Evolutionary conservation across 1,140 invertebrate species (phyloP).

Genomic region (Goniozus legneri): DNA sequence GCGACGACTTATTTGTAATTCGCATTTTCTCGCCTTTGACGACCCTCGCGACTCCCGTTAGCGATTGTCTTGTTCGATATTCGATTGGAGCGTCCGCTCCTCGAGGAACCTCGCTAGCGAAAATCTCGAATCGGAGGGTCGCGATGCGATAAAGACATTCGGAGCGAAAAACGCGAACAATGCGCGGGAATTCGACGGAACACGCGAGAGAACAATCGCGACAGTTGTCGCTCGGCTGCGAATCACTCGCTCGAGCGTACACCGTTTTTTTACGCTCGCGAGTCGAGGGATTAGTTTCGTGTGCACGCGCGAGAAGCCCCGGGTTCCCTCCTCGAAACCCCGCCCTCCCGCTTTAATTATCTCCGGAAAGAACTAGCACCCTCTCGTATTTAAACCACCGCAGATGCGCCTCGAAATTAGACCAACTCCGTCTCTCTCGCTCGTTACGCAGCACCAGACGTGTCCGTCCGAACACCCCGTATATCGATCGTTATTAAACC

Average conservation of each 20-base stretch:
- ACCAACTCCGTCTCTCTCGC: constrained; percentile 26
- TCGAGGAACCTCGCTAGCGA: constrained; percentile 6
- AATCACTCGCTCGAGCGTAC: constrained; percentile 20
- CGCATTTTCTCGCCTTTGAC: constrained; percentile 1
- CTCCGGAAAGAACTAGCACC: constrained; percentile 14
- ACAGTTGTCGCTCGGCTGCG: constrained; percentile 23
- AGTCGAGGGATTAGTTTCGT: constrained; percentile 20
- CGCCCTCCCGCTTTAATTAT: constrained; percentile 25
- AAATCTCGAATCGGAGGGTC: no score
- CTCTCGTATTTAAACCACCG: constrained; percentile 19
- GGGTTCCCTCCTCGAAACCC: constrained; percentile 10
- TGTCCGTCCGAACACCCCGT: no score
- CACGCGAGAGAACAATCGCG: no score
- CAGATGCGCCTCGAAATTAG: constrained; percentile 32
- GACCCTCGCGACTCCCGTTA: no score
- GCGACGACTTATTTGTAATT: no score
- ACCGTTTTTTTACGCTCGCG: constrained; percentile 18
- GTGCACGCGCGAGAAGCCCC: constrained; percentile 25
- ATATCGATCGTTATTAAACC: constrained; percentile 3
- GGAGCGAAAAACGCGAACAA: no score
- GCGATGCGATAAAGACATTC: no score
- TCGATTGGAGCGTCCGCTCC: no score
- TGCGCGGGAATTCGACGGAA: no score
- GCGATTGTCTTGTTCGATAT: no score
- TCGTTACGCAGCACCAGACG: constrained; percentile 29